phyloP scores from a whole-genome alignment of 2,797 vertebrate species.

The Pempheris klunzingeri region DNA sequence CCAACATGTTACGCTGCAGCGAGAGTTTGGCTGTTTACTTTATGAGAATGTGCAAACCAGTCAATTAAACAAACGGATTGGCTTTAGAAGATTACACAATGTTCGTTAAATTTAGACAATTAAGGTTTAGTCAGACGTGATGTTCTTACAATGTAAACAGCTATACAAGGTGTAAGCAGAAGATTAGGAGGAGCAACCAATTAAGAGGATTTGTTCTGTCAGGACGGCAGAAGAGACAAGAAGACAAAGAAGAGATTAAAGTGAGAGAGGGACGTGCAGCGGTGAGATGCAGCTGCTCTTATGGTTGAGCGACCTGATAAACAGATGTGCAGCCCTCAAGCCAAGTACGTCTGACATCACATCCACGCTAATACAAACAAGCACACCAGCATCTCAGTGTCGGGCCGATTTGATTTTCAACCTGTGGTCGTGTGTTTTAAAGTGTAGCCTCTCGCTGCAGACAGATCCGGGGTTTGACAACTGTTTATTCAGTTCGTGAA shows the following conservation, averaged over 20 bases:
- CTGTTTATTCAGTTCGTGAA: too few species aligned
- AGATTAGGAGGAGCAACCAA: constrained; percentile 9
- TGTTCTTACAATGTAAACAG: neutral
- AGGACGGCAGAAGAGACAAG: neutral
- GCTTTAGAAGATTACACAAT: neutral
- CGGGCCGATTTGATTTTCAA: neutral
- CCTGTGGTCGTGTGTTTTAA: too few species aligned
- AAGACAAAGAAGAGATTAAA: constrained; percentile 1
- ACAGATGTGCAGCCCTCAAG: neutral
- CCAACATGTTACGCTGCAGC: neutral
- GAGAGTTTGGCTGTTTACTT: neutral
- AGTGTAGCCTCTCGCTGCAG: too few species aligned
- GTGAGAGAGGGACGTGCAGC: neutral
- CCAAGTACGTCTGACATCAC: neutral
- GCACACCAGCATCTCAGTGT: neutral
- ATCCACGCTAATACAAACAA: neutral
- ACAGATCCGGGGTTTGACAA: too few species aligned
- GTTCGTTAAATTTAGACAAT: neutral
- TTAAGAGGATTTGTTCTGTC: constrained; percentile 20
- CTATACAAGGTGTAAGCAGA: neutral
- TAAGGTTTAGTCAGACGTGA: neutral
- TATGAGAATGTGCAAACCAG: neutral
- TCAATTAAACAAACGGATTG: neutral
- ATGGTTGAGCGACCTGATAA: too few species aligned
- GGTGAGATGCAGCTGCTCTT: neutral